These are phyloP conservation scores for Drosophila gunungcola DNA, from an alignment of 1,140 invertebrate species.

Conservation along the genomic window DNA sequence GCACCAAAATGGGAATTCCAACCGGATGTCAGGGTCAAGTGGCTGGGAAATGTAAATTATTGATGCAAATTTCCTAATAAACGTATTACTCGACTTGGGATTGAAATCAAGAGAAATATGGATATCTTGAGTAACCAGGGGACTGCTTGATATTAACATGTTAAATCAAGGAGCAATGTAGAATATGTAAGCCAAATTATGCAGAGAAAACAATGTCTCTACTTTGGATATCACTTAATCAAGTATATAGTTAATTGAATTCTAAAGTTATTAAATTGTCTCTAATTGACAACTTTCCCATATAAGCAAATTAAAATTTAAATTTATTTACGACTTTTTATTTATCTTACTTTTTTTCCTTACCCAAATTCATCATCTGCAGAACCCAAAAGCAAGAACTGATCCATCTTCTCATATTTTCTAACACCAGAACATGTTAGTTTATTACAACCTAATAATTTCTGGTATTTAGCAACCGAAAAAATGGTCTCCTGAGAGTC, in stretches of 20 bases:
- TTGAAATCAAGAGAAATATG: not conserved
- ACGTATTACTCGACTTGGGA: constrained; percentile 27
- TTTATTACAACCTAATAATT: constrained; percentile 10
- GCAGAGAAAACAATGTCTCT: too few relatives aligned
- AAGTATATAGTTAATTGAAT: too few relatives aligned
- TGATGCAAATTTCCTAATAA: constrained; percentile 58
- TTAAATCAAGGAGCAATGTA: too few relatives aligned
- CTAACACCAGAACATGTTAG: constrained; percentile 3
- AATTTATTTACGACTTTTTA: not conserved
- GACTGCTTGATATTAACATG: too few relatives aligned
- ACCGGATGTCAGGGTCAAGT: constrained; percentile 51
- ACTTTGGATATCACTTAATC: too few relatives aligned
- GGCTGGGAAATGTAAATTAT: constrained; percentile 55
- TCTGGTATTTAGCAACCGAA: constrained; percentile 12
- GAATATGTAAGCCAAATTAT: too few relatives aligned
- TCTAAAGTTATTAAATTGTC: too few relatives aligned
- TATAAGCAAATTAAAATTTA: too few relatives aligned
- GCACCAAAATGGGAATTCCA: constrained; percentile 18
- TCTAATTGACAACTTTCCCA: too few relatives aligned
- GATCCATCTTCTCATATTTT: not conserved
- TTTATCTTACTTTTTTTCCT: not conserved
- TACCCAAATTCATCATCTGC: not conserved
- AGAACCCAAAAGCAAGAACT: not conserved
- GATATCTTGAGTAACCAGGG: not conserved
- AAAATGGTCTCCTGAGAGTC: constrained; percentile 15